Evolutionary conservation across 2,113 vertebrate genomes (phyloP).

Genomic region (Gavialis gangeticus): DNA sequence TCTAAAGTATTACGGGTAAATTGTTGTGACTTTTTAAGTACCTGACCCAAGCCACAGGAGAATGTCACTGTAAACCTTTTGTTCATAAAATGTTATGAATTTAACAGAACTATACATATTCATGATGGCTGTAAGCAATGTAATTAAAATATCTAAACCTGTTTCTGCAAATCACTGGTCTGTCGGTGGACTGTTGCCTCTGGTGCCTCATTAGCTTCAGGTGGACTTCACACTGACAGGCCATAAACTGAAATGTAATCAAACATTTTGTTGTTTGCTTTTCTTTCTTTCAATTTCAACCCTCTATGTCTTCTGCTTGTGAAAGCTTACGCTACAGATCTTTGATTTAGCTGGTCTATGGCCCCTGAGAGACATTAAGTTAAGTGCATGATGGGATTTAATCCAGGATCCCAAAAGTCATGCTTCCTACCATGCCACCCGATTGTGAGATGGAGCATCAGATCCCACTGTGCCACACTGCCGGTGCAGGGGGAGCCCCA

Average conservation of each 20-base stretch:
- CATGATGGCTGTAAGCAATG: neutral
- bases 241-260: neutral
- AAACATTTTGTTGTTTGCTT: neutral
- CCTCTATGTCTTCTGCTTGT: neutral
- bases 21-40: neutral
- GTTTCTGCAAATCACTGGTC: neutral
- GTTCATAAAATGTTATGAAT: neutral
- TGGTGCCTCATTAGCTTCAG: neutral
- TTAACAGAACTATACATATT: neutral
- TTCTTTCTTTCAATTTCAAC: neutral
- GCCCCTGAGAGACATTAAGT: too few relatives aligned
- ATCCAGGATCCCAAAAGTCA: too few relatives aligned
- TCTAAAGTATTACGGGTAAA: neutral
- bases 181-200: neutral
- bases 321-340: too few relatives aligned
- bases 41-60: neutral
- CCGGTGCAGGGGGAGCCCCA: too few relatives aligned
- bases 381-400: too few relatives aligned
- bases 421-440: too few relatives aligned
- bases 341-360: too few relatives aligned
- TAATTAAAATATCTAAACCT: neutral
- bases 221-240: neutral
- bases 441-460: too few relatives aligned
- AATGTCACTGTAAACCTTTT: neutral
- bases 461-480: too few relatives aligned